Base-by-base conservation (phyloP, 2,888 invertebrate genomes). In the Hemistola chrysoprasaria region DNA sequence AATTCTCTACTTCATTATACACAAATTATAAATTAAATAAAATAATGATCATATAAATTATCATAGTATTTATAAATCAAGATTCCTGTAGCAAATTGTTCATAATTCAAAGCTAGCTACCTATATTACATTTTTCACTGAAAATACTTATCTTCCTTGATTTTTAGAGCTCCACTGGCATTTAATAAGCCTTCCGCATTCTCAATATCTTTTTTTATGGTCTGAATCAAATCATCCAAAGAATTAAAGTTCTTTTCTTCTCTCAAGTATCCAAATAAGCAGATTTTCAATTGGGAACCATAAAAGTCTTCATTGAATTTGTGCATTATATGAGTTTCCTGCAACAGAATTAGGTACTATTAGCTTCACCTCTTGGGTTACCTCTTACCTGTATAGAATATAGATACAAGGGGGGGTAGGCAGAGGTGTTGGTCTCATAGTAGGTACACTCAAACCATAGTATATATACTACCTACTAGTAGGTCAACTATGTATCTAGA, bases 281-380 rank as follows among this genome's bases (percentile, higher is more conserved):
- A 92, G 11, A 97, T 92, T 83, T 94, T 95, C 49, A 99, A 80
- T 41, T 86, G 71, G 27, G 93, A 90, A 0, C 95, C 98, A 82
- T 99, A 99, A 64, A 99, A 96, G 78, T 98, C 98, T 26, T 90
- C 69, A 16, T 92, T 90, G 70, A 95, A 98, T 46, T 93, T 83
- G 65, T 98, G 94, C 53, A 99, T 84, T 30, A 99, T 92, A 71
- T 99, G 97, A 0, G 97, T 95, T 90, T 99, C 98, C 96, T 96
- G 82, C 36, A 90, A 90, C 7, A 36, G 8, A 35, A 32, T n/a
- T n/a, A 7, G 4, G 16, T 16, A 16, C 16, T 16, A 16, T 16
- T 8, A 25, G 8, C 4, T 20, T 21, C 16, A 29, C 2, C n/a
- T 29, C 8, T 28, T 11, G 11, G 7, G 2, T 8, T 6, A 11